These are phyloP conservation scores for Neotoxoptera formosana DNA, from an alignment of 1,140 invertebrate species.

Conservation along the genomic window DNA sequence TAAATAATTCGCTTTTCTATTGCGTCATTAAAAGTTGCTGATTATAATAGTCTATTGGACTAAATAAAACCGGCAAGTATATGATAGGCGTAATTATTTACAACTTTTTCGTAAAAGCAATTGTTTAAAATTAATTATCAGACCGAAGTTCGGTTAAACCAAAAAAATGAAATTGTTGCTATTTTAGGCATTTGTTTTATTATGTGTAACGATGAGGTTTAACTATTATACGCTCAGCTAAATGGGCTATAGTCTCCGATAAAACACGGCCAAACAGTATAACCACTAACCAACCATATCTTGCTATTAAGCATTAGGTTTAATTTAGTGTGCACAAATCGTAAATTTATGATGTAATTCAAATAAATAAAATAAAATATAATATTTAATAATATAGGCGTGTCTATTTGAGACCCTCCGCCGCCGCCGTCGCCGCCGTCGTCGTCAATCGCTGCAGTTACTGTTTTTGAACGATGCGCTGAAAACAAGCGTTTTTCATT, in stretches of 20 bases:
- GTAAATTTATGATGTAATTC: not conserved
- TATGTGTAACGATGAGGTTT: not conserved
- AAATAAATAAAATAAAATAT: not conserved
- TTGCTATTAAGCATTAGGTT: not conserved
- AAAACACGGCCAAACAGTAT: not conserved
- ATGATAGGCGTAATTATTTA: not conserved
- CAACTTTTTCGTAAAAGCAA: not conserved
- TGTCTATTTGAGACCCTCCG: not conserved
- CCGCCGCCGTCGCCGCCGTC: no score
- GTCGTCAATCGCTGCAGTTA: not conserved
- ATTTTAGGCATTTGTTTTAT: constrained; percentile 10
- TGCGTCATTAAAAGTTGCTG: not conserved
- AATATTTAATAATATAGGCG: not conserved
- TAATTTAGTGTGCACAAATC: not conserved
- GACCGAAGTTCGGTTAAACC: not conserved
- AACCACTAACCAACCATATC: not conserved
- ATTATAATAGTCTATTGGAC: not conserved
- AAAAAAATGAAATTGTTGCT: not conserved
- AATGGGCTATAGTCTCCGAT: constrained; percentile 25
- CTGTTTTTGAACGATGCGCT: not conserved
- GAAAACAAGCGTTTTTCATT: not conserved
- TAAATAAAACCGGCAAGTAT: not conserved
- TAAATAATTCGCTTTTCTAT: not conserved
- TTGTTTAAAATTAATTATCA: not conserved
- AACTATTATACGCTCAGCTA: not conserved